phyloP scores from a whole-genome alignment of 2,797 vertebrate genomes.

The Channa striata region DNA sequence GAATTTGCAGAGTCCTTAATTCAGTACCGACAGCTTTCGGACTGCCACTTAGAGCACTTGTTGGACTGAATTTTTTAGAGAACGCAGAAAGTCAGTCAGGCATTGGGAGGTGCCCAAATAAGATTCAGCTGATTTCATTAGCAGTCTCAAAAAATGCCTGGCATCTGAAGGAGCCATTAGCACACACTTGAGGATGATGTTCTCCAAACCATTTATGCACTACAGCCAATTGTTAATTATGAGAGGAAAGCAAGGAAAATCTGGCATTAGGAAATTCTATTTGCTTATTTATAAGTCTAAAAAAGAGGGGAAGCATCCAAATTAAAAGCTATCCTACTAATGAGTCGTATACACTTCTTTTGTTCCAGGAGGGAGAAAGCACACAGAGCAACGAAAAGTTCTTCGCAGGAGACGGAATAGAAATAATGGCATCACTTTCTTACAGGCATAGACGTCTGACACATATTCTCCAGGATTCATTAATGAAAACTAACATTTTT shows the following conservation, averaged over 20 bases:
- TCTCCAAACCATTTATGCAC: slow-evolving; percentile 17
- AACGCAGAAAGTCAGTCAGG: slow-evolving; percentile 3
- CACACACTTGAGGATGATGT: slow-evolving; percentile 6
- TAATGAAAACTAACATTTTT: slow-evolving; percentile 16
- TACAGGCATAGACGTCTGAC: slow-evolving; percentile 28
- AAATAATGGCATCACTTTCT: slow-evolving; percentile 26
- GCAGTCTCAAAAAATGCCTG: slow-evolving; percentile 18
- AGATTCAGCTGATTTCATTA: slow-evolving; percentile 22
- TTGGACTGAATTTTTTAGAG: slow-evolving; percentile 15
- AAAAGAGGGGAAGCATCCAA: not conserved
- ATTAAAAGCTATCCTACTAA: slow-evolving; percentile 31
- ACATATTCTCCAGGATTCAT: slow-evolving; percentile 6
- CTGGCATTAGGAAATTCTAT: slow-evolving; percentile 9
- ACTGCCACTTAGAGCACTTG: not conserved
- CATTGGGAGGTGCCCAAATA: slow-evolving; percentile 11
- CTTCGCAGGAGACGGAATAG: slow-evolving; percentile 49
- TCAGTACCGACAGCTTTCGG: slow-evolving; percentile 6
- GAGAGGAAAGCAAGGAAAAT: slow-evolving; percentile 12
- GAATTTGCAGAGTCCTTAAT: not conserved
- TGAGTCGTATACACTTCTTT: slow-evolving; percentile 1
- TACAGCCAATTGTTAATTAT: slow-evolving; percentile 7
- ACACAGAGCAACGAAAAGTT: slow-evolving; percentile 3
- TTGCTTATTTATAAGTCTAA: not conserved
- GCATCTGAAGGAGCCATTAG: slow-evolving; percentile 14
- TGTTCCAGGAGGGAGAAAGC: slow-evolving; percentile 65